phyloP scores from a whole-genome alignment of 2,888 invertebrate species.

The Cryptophagus acutangulus region DNA sequence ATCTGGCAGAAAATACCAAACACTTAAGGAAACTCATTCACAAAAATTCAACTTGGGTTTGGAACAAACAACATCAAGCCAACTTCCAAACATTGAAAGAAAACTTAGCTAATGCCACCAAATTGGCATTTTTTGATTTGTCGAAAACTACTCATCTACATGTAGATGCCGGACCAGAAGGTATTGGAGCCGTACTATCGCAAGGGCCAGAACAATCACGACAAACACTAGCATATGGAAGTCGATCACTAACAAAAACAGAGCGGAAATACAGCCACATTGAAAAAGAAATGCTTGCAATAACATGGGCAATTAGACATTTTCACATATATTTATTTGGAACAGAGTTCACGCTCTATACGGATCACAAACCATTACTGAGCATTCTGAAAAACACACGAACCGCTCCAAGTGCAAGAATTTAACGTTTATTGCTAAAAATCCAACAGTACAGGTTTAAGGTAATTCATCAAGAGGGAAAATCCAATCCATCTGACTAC shows the following conservation, averaged over 20 bases:
- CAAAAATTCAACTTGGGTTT: conserved; percentile 1
- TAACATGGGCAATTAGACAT: conserved; percentile 14
- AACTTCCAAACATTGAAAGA: conserved; percentile 4
- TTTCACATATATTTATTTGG: conserved; percentile 13
- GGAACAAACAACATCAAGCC: conserved; percentile 3
- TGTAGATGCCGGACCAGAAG: conserved; percentile 14
- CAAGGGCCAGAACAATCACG: conserved; percentile 1
- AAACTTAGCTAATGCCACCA: background rate
- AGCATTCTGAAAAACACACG: conserved; percentile 8
- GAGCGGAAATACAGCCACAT: conserved; percentile 11
- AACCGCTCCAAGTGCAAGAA: conserved; percentile 10
- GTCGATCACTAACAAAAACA: background rate
- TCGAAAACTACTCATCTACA: conserved; percentile 11
- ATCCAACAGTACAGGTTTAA: conserved; percentile 10
- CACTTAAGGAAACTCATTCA: conserved; percentile 1
- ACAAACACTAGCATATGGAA: conserved; percentile 11
- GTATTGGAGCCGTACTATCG: conserved; percentile 5
- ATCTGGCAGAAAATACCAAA: conserved; percentile 6
- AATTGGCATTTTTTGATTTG: conserved; percentile 12
- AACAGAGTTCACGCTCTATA: conserved; percentile 7
- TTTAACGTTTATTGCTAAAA: conserved; percentile 8
- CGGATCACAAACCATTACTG: conserved; percentile 12
- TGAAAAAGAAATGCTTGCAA: conserved; percentile 11
- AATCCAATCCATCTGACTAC: conserved; percentile 9
- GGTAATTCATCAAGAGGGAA: conserved; percentile 5